Evolutionary conservation across 2,888 invertebrate genomes (phyloP).

Genomic region (Scaptomyza parva): DNA sequence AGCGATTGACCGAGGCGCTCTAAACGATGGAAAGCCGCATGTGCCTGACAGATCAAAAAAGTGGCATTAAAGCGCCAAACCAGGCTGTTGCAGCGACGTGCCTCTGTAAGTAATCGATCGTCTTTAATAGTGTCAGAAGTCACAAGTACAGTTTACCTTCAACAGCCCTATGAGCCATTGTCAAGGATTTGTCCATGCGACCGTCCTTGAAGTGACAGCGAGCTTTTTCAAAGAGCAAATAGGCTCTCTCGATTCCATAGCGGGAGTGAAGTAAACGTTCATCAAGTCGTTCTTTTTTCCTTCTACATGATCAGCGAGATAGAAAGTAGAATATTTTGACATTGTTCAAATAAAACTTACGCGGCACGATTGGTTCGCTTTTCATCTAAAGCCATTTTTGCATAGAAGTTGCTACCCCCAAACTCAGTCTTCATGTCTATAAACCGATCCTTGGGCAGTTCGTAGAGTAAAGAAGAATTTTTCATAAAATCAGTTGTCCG

Average conservation of each 20-base stretch:
- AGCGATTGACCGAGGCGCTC: slow-evolving; percentile 72
- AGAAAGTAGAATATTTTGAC: no score
- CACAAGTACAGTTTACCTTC: slow-evolving; percentile 51
- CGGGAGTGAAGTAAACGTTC: slow-evolving; percentile 70
- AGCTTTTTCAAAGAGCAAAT: slow-evolving; percentile 76
- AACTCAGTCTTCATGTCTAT: slow-evolving; percentile 57
- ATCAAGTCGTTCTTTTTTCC: slow-evolving; percentile 66
- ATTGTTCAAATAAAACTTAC: slow-evolving; percentile 49
- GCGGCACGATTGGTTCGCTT: slow-evolving; percentile 8
- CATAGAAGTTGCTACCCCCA: slow-evolving; percentile 46
- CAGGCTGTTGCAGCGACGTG: slow-evolving; percentile 63
- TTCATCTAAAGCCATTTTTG: slow-evolving; percentile 27
- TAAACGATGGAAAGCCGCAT: slow-evolving; percentile 72
- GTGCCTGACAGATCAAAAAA: slow-evolving; percentile 74
- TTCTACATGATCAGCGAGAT: slow-evolving; percentile 50
- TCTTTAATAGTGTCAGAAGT: not conserved
- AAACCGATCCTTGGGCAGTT: slow-evolving; percentile 63
- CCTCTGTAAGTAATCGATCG: slow-evolving; percentile 48
- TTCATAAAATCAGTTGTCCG: slow-evolving; percentile 34
- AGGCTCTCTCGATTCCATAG: slow-evolving; percentile 75
- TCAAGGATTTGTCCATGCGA: slow-evolving; percentile 70
- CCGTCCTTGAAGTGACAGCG: slow-evolving; percentile 68
- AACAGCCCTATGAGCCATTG: slow-evolving; percentile 62
- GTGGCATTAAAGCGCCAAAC: slow-evolving; percentile 77
- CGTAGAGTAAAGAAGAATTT: slow-evolving; percentile 52